Percentiles rank a stretch among this genome's conserved stretches.
Evolutionary conservation across 1,140 invertebrate genomes (phyloP).

Genomic region (Lordiphosa clarofinis): DNA sequence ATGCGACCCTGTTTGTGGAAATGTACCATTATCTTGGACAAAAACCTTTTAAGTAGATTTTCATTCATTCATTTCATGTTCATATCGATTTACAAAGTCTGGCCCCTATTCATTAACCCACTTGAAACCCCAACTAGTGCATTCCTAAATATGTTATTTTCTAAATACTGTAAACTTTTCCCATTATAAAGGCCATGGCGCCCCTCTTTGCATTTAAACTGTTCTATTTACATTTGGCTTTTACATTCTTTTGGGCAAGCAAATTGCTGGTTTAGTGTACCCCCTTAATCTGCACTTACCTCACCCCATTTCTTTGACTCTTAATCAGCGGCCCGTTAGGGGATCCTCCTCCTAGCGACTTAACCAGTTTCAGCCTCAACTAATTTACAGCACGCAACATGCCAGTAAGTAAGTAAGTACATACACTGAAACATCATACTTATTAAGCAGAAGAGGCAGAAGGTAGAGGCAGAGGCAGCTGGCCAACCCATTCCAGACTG

Average conservation of each 20-base stretch:
- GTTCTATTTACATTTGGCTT: neutral
- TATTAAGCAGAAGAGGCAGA: too few species aligned
- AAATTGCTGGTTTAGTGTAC: conserved; percentile 42
- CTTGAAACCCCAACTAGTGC: too few species aligned
- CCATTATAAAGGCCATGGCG: neutral
- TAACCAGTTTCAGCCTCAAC: conserved; percentile 14
- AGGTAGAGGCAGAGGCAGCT: neutral
- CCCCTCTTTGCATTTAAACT: neutral
- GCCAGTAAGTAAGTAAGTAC: conserved; percentile 26
- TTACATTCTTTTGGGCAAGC: conserved; percentile 8
- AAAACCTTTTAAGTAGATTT: too few species aligned
- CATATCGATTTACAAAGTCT: too few species aligned
- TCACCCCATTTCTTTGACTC: conserved; percentile 8
- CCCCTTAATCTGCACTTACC: conserved; percentile 3
- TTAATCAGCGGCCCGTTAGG: conserved; percentile 43
- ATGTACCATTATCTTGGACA: too few species aligned
- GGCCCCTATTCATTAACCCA: too few species aligned
- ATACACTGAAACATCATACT: conserved; percentile 22
- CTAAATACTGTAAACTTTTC: too few species aligned
- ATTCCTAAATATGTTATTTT: too few species aligned
- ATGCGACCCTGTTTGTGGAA: too few species aligned
- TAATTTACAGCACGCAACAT: conserved; percentile 69
- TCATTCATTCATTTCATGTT: too few species aligned
- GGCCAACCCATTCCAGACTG: conserved; percentile 9
- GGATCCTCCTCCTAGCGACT: neutral